Conservation (phyloP, 1,140 invertebrate species). For the Cydia strobilella region DNA sequence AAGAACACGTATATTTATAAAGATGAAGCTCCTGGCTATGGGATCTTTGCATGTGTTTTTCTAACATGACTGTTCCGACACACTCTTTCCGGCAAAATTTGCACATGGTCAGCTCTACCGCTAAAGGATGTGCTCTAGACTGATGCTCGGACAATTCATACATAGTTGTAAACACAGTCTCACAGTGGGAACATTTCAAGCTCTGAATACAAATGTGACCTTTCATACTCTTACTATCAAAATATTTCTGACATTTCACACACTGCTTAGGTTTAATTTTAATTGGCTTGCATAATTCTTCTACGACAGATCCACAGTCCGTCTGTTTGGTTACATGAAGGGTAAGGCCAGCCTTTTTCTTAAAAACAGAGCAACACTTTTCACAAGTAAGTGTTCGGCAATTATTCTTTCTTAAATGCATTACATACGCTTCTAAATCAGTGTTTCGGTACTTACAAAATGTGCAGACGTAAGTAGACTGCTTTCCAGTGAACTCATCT, state of each 20-base stretch:
- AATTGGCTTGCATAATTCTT: neutral
- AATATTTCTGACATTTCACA: constrained; percentile 46
- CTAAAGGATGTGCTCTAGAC: constrained; percentile 38
- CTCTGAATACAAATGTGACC: constrained; percentile 47
- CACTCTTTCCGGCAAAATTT: constrained; percentile 58
- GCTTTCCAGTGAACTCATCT: constrained; percentile 23
- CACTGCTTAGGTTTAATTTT: constrained; percentile 38
- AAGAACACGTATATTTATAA: constrained; percentile 63
- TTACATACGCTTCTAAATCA: constrained; percentile 44
- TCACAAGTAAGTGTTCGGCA: constrained; percentile 52
- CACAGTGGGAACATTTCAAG: constrained; percentile 53
- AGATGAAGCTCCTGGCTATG: constrained; percentile 51
- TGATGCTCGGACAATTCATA: constrained; percentile 52
- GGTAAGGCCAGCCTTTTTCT: constrained; percentile 37
- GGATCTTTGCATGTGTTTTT: constrained; percentile 58
- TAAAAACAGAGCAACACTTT: constrained; percentile 51
- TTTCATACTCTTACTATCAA: constrained; percentile 25
- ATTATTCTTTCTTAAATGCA: constrained; percentile 50
- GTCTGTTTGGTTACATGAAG: constrained; percentile 39
- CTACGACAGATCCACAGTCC: constrained; percentile 12
- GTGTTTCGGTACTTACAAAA: constrained; percentile 42
- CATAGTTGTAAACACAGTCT: constrained; percentile 42
- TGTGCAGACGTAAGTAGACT: constrained; percentile 42
- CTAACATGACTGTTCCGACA: constrained; percentile 48
- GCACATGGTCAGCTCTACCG: constrained; percentile 46